These are phyloP conservation scores for Cnemophilus loriae DNA, from an alignment of 2,113 vertebrate genomes.

Conservation along the genomic window DNA sequence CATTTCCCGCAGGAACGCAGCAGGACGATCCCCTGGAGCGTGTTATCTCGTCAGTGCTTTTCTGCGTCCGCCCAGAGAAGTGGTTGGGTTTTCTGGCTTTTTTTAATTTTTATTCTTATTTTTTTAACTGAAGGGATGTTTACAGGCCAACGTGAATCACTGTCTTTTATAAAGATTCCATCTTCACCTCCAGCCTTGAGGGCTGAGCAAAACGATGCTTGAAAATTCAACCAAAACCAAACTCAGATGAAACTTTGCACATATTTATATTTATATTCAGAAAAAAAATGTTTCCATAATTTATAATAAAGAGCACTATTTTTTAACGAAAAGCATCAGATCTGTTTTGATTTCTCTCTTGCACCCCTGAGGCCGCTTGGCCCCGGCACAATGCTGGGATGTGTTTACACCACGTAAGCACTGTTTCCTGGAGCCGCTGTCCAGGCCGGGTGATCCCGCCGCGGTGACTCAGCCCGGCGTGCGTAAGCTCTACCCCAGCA, in stretches of 20 bases:
- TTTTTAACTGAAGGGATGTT: constrained; percentile 75
- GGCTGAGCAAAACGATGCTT: constrained; percentile 81
- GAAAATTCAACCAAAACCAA: constrained; percentile 83
- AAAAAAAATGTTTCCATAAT: constrained; percentile 86
- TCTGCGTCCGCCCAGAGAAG: constrained; percentile 51
- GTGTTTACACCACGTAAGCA: constrained; percentile 6
- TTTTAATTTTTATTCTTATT: constrained; percentile 26
- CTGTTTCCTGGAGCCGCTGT: neutral
- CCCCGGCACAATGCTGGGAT: neutral
- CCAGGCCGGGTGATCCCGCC: neutral
- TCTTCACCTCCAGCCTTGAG: constrained; percentile 76
- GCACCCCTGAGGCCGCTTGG: neutral
- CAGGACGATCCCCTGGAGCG: constrained; percentile 41
- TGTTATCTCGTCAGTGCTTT: neutral
- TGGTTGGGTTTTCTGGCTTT: constrained; percentile 57
- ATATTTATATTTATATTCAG: constrained; percentile 97
- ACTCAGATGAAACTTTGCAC: constrained; percentile 88
- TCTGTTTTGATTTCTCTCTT: neutral
- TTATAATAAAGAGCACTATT: constrained; percentile 99
- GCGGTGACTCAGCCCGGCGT: neutral
- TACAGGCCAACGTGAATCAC: constrained; percentile 83
- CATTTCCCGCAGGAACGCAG: neutral
- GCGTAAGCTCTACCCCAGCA: neutral
- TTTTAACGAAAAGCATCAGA: constrained; percentile 78
- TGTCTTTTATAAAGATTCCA: constrained; percentile 94